These are phyloP conservation scores for Gouania willdenowi DNA, from an alignment of 2,797 vertebrate species.

Conservation along the genomic window DNA sequence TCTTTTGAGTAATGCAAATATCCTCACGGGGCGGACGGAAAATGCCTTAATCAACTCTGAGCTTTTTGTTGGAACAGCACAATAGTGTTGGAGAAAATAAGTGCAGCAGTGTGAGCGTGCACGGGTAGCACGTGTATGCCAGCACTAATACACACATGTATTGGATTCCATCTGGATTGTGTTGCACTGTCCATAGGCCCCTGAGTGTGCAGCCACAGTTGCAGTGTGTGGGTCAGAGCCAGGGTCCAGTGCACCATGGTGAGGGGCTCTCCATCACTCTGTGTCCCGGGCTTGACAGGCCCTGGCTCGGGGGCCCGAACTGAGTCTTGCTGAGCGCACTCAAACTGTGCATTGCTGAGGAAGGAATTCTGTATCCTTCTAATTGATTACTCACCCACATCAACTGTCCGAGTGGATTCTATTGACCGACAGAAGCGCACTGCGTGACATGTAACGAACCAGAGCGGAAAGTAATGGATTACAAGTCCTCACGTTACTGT, in stretches of 20 bases:
- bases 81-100: slow-evolving; percentile 49
- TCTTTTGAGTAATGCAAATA: slow-evolving; percentile 68
- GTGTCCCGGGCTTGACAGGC: slow-evolving; percentile 75
- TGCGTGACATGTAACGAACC: slow-evolving; percentile 1
- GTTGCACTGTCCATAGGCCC: slow-evolving; percentile 63
- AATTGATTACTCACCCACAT: slow-evolving; percentile 78
- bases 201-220: slow-evolving; percentile 63
- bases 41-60: slow-evolving; percentile 74
- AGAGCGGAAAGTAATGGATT: no score
- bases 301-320: slow-evolving; percentile 68
- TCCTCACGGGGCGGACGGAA: slow-evolving; percentile 59
- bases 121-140: slow-evolving; percentile 23
- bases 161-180: slow-evolving; percentile 74
- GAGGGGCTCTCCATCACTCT: slow-evolving; percentile 79
- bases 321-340: slow-evolving; percentile 65
- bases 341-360: slow-evolving; percentile 71
- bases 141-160: slow-evolving; percentile 23
- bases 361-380: slow-evolving; percentile 74
- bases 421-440: slow-evolving; percentile 65
- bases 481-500: no score
- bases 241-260: slow-evolving; percentile 74
- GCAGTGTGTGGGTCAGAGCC: slow-evolving; percentile 70
- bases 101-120: slow-evolving; percentile 32
- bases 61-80: slow-evolving; percentile 52
- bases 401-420: slow-evolving; percentile 75